These are phyloP conservation scores for Solen grandis DNA, from an alignment of 1,140 invertebrate genomes.

Conservation along the genomic window DNA sequence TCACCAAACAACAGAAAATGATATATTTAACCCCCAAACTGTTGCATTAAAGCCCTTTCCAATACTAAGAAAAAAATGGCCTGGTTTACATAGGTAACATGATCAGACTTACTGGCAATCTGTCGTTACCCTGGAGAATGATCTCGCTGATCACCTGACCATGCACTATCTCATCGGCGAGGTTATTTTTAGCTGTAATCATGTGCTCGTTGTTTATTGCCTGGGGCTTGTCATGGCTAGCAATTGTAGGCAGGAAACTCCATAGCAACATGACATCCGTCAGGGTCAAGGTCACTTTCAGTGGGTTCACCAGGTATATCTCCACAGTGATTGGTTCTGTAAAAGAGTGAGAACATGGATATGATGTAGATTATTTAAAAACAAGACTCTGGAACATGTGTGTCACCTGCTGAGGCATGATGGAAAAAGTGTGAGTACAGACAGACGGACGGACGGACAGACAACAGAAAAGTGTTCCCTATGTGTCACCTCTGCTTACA, in stretches of 20 bases:
- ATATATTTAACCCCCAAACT: no score
- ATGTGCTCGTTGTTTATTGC: slow-evolving; percentile 77
- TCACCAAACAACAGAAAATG: no score
- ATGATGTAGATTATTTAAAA: no score
- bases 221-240: slow-evolving; percentile 69
- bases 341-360: slow-evolving; percentile 72
- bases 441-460: no score
- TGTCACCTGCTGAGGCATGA: no score
- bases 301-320: slow-evolving; percentile 89
- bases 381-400: no score
- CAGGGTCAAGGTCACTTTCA: slow-evolving; percentile 88
- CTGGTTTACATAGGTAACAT: no score
- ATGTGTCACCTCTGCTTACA: no score
- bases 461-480: no score
- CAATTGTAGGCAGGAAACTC: slow-evolving; percentile 83
- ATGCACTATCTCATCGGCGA: slow-evolving; percentile 78
- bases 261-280: slow-evolving; percentile 90
- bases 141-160: slow-evolving; percentile 76
- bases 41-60: no score
- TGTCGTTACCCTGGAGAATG: slow-evolving; percentile 69
- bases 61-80: no score
- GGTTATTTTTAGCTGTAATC: slow-evolving; percentile 75
- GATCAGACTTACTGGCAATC: slow-evolving; percentile 73
- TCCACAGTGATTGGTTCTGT: slow-evolving; percentile 91
- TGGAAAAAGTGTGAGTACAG: no score